Conservation (phyloP, 2,113 vertebrate genomes). For the Hiodon tergisus region DNA sequence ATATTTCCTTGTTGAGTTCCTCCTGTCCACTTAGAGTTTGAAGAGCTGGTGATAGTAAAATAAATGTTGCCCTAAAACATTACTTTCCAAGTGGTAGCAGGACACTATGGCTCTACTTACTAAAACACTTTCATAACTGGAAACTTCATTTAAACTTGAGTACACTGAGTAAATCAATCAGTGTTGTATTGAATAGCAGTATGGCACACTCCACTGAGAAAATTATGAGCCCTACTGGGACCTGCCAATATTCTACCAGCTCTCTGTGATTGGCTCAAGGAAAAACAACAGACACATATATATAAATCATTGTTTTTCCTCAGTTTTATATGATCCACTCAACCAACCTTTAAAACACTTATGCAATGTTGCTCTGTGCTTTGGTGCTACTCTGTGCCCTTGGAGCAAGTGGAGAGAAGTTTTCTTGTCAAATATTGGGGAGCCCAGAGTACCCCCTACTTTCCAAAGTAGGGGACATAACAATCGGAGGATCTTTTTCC, state of each 20-base stretch:
- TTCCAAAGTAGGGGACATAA: constrained; percentile 54
- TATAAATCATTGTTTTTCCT: constrained; percentile 4
- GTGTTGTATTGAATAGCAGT: neutral
- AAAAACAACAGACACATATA: neutral
- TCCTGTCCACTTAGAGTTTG: too few relatives aligned
- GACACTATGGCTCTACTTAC: too few relatives aligned
- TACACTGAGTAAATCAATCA: neutral
- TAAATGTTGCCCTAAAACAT: too few relatives aligned
- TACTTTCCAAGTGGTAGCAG: too few relatives aligned
- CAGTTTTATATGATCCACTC: neutral
- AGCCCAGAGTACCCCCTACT: constrained; percentile 53
- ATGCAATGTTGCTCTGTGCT: constrained; percentile 20
- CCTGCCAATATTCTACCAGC: neutral
- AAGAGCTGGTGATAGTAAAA: too few relatives aligned
- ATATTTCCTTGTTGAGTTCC: too few relatives aligned
- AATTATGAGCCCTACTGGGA: neutral
- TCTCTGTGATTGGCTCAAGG: constrained; percentile 2
- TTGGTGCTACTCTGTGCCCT: constrained; percentile 27
- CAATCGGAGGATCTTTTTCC: constrained; percentile 61
- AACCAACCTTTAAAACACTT: constrained; percentile 1
- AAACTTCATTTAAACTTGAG: too few relatives aligned
- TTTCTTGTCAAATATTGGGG: constrained; percentile 48
- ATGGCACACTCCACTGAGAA: neutral
- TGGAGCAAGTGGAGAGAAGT: constrained; percentile 22
- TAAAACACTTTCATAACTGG: too few relatives aligned